Base-by-base conservation (phyloP, 2,888 invertebrate genomes). In the Cecidostiba fungosa region DNA sequence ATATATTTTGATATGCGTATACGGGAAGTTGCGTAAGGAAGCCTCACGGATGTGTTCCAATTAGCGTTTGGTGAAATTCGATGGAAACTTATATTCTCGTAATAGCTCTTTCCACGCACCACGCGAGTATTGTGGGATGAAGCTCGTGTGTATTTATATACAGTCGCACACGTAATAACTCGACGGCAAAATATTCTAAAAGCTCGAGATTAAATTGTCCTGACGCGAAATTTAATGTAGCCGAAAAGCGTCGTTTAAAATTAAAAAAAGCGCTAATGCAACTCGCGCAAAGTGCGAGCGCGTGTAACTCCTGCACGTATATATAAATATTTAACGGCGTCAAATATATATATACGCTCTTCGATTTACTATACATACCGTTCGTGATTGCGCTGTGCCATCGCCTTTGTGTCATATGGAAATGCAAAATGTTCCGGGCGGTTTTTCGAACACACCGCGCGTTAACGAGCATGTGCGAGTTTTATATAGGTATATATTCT, bases 271-370 rank as follows among this genome's bases (percentile, higher is more conserved):
- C 16, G 72, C 69, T 85, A 85, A 85, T 81, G 85, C 74, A 79
- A 39, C 10, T 10, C 32, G 23, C 10, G 26, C n/a, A 62, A 39
- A 72, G 72, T 29, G n/a, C 50, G 19, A 1, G 14, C 29, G 73
- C 29, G 8, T 26, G 62, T 54, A 80, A 36, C 16, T 43, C n/a
- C 12, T 32, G 19, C 26, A 29, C n/a, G n/a, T n/a, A n/a, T n/a
- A n/a, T 77, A 86, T 84, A 86, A 82, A 86, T 86, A 84, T 84
- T 86, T 84, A 84, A 74, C 82, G 77, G 66, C 59, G 82, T 62
- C 77, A 26, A 78, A 39, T 39, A 32, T 32, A 32, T 32, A 32
- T 32, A 32, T 32, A 32, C n/a, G n/a, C n/a, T n/a, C n/a, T n/a
- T n/a, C n/a, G n/a, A n/a, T n/a, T n/a, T n/a, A n/a, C n/a, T 32